phyloP scores from a whole-genome alignment of 2,888 invertebrate species.

The Neoaliturus tenellus region DNA sequence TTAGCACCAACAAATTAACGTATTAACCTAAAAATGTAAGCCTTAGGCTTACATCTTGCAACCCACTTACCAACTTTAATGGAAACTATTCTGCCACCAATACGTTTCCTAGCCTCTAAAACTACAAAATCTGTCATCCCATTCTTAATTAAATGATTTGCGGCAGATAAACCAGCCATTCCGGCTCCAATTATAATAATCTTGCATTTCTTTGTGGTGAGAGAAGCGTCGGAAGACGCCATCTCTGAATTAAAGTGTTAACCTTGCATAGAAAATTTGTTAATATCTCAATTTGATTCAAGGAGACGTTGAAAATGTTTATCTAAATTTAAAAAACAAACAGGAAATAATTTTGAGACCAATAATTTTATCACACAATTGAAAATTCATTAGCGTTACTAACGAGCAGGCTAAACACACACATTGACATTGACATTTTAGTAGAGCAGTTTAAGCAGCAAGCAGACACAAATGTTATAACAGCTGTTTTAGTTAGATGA shows the following conservation, averaged over 20 bases:
- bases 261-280: background rate
- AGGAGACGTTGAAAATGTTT: too few relatives aligned
- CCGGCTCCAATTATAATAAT: slow-evolving; percentile 91
- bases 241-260: slow-evolving; percentile 54
- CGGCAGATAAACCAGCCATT: slow-evolving; percentile 90
- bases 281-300: background rate
- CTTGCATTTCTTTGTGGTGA: slow-evolving; percentile 74
- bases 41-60: background rate
- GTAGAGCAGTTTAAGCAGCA: too few relatives aligned
- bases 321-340: too few relatives aligned
- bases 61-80: slow-evolving; percentile 78
- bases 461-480: too few relatives aligned
- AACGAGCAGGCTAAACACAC: too few relatives aligned
- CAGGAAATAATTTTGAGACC: too few relatives aligned
- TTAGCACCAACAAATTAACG: background rate
- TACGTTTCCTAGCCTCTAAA: slow-evolving; percentile 86
- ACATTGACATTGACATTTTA: too few relatives aligned
- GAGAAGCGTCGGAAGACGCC: slow-evolving; percentile 70
- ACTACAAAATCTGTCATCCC: slow-evolving; percentile 87
- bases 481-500: too few relatives aligned
- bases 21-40: background rate
- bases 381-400: too few relatives aligned
- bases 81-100: slow-evolving; percentile 89
- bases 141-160: slow-evolving; percentile 87
- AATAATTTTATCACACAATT: too few relatives aligned